Conservation (phyloP, 2,888 invertebrate genomes). For the Cryptus armator region DNA sequence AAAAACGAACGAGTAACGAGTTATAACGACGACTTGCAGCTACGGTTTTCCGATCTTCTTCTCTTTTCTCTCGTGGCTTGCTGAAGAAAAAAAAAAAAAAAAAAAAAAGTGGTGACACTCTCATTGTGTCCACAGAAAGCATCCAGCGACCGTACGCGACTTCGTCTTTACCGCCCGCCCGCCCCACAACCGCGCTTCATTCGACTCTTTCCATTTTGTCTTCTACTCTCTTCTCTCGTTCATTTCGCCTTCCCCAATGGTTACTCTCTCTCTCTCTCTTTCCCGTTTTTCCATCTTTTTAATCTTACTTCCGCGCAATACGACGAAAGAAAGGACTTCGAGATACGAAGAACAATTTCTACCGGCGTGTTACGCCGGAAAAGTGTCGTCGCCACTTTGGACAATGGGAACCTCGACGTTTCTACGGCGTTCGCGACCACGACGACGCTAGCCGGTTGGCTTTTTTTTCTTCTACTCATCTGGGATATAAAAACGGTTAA, state of each 20-base stretch:
- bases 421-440: conserved; percentile 10
- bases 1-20: conserved; percentile 53
- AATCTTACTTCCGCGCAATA: conserved; percentile 56
- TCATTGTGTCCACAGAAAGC: conserved; percentile 74
- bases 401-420: conserved; percentile 58
- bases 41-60: conserved; percentile 57
- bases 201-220: conserved; percentile 53
- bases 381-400: conserved; percentile 67
- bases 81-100: conserved; percentile 75
- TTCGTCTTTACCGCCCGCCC: conserved; percentile 20
- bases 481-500: neutral
- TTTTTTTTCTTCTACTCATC: neutral
- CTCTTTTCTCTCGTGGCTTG: conserved; percentile 9
- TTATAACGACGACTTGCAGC: conserved; percentile 46
- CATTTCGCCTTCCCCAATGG: conserved; percentile 54
- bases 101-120: conserved; percentile 72
- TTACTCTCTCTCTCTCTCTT: conserved; percentile 23
- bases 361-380: conserved; percentile 59
- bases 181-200: conserved; percentile 44
- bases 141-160: conserved; percentile 48
- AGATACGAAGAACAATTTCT: conserved; percentile 48
- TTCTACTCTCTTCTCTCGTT: conserved; percentile 51
- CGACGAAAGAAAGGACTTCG: conserved; percentile 30
- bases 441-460: neutral
- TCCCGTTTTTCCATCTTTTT: conserved; percentile 58